phyloP scores from a whole-genome alignment of 2,113 vertebrate genomes.

The Pyxicephalus adspersus region DNA sequence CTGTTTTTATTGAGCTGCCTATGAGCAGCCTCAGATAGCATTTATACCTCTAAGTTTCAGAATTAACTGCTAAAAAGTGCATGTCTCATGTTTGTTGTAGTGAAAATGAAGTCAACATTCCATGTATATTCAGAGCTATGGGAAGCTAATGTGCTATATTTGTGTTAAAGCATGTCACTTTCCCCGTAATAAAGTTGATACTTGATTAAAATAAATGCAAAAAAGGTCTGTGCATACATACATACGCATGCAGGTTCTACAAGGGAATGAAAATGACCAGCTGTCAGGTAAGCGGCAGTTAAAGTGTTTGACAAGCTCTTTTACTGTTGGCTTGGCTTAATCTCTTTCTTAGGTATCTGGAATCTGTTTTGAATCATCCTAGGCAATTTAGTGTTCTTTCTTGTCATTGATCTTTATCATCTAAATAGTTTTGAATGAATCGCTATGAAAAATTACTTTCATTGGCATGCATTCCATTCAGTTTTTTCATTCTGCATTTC shows the following conservation, averaged over 20 bases:
- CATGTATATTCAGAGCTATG: too few species aligned
- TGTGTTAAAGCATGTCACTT: too few species aligned
- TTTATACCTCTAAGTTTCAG: too few species aligned
- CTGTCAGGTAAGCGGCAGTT: constrained; percentile 64
- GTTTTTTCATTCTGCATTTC: constrained; percentile 54
- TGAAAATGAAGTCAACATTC: not conserved
- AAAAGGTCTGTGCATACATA: too few species aligned
- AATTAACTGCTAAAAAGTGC: not conserved
- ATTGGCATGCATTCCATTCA: constrained; percentile 69
- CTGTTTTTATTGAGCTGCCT: too few species aligned
- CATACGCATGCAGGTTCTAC: too few species aligned
- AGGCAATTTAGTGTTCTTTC: constrained; percentile 77
- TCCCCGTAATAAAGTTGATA: too few species aligned
- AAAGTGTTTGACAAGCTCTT: constrained; percentile 73
- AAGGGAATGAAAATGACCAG: too few species aligned
- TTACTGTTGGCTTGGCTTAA: constrained; percentile 74
- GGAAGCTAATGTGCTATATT: too few species aligned
- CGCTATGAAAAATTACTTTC: constrained; percentile 75
- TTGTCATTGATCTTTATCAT: constrained; percentile 82
- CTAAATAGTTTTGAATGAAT: constrained; percentile 66
- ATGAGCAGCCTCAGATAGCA: too few species aligned
- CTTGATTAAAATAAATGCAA: too few species aligned
- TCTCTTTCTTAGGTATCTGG: constrained; percentile 78
- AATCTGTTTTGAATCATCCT: constrained; percentile 77
- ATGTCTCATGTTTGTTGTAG: not conserved